Percentiles rank a stretch among this genome's conserved stretches.
These are phyloP conservation scores for Drosophila hydei DNA, from an alignment of 1,140 invertebrate species.

Conservation along the genomic window DNA sequence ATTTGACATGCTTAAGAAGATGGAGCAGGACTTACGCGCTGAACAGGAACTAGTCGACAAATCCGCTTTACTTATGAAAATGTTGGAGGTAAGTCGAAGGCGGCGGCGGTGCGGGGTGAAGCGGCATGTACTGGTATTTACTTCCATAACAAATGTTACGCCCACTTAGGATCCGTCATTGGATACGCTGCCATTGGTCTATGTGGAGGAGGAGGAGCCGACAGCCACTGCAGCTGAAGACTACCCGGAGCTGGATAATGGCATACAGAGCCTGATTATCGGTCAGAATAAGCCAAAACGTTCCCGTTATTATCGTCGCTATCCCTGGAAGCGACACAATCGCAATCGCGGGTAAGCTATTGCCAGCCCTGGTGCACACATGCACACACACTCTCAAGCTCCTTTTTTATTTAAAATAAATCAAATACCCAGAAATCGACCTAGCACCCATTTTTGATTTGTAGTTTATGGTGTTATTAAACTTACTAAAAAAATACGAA, in stretches of 20 bases:
- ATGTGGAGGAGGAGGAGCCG: constrained; percentile 83
- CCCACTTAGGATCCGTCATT: constrained; percentile 65
- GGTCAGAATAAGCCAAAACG: constrained; percentile 82
- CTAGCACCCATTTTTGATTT: constrained; percentile 45
- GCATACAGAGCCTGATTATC: constrained; percentile 36
- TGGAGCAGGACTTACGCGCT: constrained; percentile 76
- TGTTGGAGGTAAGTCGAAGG: constrained; percentile 70
- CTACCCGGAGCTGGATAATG: constrained; percentile 58
- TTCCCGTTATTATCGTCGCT: constrained; percentile 86
- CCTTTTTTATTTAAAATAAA: constrained; percentile 2
- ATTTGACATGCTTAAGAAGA: constrained; percentile 73
- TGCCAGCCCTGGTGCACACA: not conserved
- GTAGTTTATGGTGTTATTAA: constrained; percentile 43
- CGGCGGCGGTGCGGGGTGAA: not conserved
- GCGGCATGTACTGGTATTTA: not conserved
- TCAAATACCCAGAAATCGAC: not conserved
- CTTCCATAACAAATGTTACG: not conserved
- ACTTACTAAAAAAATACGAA: not conserved
- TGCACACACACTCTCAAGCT: not conserved
- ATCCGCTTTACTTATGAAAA: constrained; percentile 82
- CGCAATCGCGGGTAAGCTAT: constrained; percentile 76
- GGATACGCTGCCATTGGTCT: constrained; percentile 83
- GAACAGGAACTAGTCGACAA: constrained; percentile 83
- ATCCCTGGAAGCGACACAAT: constrained; percentile 86
- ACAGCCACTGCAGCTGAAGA: constrained; percentile 38